Conservation (phyloP, 2,797 vertebrate species). For the Tauraco hartlaubi region DNA sequence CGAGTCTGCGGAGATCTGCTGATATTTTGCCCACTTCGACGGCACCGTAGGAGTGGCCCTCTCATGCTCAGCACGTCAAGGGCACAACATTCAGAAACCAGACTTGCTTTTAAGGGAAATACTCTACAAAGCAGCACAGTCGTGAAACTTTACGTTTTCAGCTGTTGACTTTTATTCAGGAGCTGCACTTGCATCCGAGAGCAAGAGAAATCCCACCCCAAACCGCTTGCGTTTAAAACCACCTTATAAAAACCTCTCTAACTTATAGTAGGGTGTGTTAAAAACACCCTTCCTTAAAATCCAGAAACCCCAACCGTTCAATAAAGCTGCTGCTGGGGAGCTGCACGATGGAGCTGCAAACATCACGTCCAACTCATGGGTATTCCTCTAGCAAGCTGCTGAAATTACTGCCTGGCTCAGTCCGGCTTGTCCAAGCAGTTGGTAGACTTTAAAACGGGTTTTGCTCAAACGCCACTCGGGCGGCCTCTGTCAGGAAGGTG, state of each 20-base stretch:
- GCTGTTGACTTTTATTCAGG: neutral
- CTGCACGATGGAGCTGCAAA: neutral
- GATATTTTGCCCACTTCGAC: neutral
- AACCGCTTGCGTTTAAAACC: neutral
- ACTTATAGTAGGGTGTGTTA: neutral
- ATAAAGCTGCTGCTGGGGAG: neutral
- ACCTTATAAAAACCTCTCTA: neutral
- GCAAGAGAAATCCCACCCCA: neutral
- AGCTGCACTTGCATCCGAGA: neutral
- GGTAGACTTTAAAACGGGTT: neutral
- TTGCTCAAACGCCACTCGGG: neutral
- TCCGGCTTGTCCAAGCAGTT: neutral
- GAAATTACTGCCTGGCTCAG: neutral
- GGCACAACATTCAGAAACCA: neutral
- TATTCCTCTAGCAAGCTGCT: neutral
- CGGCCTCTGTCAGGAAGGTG: neutral
- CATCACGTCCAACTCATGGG: neutral
- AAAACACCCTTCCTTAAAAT: neutral
- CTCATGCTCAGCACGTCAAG: neutral
- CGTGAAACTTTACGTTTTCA: neutral
- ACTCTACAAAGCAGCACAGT: neutral
- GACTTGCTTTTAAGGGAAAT: neutral
- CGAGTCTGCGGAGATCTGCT: constrained; percentile 45
- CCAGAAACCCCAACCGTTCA: neutral
- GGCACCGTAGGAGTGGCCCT: neutral